phyloP scores from a whole-genome alignment of 2,113 vertebrate species.

The Cepphus grylle region DNA sequence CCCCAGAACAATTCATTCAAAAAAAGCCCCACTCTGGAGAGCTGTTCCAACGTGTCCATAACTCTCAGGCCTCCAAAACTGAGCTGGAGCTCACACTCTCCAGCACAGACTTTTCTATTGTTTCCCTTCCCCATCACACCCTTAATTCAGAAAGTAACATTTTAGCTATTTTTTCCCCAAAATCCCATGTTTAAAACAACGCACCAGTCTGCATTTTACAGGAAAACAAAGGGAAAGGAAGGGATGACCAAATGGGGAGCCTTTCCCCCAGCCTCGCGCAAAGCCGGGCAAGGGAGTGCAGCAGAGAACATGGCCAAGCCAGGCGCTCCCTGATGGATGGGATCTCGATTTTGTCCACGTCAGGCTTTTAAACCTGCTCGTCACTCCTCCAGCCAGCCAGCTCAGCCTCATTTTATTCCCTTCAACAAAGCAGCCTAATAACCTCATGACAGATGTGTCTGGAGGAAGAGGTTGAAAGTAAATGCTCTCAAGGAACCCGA shows the following conservation, averaged over 20 bases:
- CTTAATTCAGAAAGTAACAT: not conserved
- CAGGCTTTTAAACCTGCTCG: not conserved
- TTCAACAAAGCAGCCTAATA: not conserved
- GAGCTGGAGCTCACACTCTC: not conserved
- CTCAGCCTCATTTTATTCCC: not conserved
- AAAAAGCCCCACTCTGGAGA: not conserved
- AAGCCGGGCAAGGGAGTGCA: not conserved
- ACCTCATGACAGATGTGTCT: not conserved
- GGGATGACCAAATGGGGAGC: accelerated
- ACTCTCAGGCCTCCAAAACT: not conserved
- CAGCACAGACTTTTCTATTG: not conserved
- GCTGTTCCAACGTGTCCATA: accelerated
- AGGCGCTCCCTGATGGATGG: not conserved
- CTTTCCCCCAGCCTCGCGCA: not conserved
- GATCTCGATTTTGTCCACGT: not conserved
- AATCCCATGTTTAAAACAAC: not conserved
- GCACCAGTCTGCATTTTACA: not conserved
- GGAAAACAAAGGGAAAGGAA: not conserved
- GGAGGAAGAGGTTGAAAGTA: not conserved
- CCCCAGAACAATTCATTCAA: not conserved
- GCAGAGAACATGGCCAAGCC: accelerated
- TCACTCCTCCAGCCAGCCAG: not conserved
- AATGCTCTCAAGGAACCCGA: not conserved
- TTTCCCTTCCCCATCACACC: not conserved
- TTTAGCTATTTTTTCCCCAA: not conserved